Evolutionary conservation across 2,888 invertebrate species (phyloP), one percentile per base, ranked within the genome.

Genomic region (Carterocephalus palaemon): DNA sequence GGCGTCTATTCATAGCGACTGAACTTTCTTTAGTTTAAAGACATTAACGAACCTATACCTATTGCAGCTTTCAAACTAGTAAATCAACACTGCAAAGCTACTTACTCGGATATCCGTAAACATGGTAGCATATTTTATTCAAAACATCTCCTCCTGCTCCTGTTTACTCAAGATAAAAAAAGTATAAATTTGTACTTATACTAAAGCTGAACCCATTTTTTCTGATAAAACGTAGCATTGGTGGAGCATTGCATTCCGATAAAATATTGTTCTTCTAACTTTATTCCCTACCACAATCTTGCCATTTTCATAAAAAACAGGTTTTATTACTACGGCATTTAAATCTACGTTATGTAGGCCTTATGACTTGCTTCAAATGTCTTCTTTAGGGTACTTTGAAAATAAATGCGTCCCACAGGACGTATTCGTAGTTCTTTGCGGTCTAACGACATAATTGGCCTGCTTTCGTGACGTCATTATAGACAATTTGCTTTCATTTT

Each of bases 361-460:
- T 29, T 17, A 15, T 13, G 3, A 31, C 3, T 31, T 22, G 51
- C 52, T 54, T 50, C 38, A 54, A 60, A 56, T 56, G 54, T 50
- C 50, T 51, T 38, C 51, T 60, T 61, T 54, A 57, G 51, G 58
- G 54, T 56, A 8, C 48, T 29, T 42, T 47, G 52, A 57, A 51
- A 55, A 40, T 56, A 48, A 59, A 23, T 10, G 40, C 22, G 24
- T 69, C 73, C 70, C 70, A 60, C 56, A 70, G 73, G 75, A 61
- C 52, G 60, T 49, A 56, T 57, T 70, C 70, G 67, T 67, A 60
- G 55, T 53, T 55, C 51, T 54, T 59, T 56, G 56, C 63, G 67
- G 56, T 57, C 64, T 70, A 64, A 75, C 70, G 60, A 66, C 67
- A 56, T 71, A 74, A 75, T 66, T 70, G 69, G 61, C 64, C 56